Evolutionary conservation across 2,797 vertebrate species (phyloP).

Genomic region (Hippocampus kuda): DNA sequence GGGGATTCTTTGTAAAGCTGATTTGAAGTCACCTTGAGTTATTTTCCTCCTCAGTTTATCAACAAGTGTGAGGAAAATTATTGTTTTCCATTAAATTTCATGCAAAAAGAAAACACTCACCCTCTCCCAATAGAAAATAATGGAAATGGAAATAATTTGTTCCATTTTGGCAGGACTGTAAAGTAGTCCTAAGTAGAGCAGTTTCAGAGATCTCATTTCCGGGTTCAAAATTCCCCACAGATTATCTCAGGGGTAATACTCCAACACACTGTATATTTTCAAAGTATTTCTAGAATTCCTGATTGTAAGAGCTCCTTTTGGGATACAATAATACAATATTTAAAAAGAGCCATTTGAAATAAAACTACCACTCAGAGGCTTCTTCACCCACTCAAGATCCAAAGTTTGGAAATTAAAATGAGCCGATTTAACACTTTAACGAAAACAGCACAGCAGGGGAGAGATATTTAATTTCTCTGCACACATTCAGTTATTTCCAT

Average conservation of each 20-base stretch:
- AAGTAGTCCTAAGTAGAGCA: too few species aligned
- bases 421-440: slow-evolving; percentile 32
- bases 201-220: too few species aligned
- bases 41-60: slow-evolving; percentile 3
- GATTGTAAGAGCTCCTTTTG: slow-evolving; percentile 8
- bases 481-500: slow-evolving; percentile 28
- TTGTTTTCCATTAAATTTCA: not conserved
- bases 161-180: not conserved
- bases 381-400: slow-evolving; percentile 7
- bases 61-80: slow-evolving; percentile 18
- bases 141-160: not conserved
- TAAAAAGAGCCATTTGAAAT: not conserved
- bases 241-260: too few species aligned
- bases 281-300: not conserved
- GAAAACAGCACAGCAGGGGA: slow-evolving; percentile 26
- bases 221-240: too few species aligned
- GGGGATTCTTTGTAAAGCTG: slow-evolving; percentile 20
- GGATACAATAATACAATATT: not conserved
- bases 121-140: not conserved
- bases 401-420: slow-evolving; percentile 27
- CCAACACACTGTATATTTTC: not conserved
- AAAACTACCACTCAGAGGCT: slow-evolving; percentile 12
- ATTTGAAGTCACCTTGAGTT: slow-evolving; percentile 11
- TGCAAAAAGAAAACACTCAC: not conserved
- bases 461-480: slow-evolving; percentile 34